Evolutionary conservation across 2,888 invertebrate species (phyloP), one percentile per base, ranked within the genome.

Genomic region (Drosophila hamatofila): DNA sequence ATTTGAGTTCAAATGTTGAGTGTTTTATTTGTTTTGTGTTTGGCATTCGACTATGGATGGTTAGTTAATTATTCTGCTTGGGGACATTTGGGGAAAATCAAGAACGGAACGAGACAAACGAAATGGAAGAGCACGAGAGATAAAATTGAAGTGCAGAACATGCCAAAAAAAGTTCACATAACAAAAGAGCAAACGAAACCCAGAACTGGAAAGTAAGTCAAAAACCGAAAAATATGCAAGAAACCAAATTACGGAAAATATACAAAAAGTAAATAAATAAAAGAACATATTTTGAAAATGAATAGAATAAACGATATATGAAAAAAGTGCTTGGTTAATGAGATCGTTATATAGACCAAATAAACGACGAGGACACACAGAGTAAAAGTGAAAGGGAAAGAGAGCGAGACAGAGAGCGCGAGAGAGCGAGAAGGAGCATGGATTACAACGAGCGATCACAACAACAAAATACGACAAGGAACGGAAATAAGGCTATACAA

Each of bases 1-100:
- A 70, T 72, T 55, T 21, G 42, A 21, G 55, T 54, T 57, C 48
- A 51, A 57, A 33, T 58, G 23, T 46, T 44, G 37, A 62, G 39
- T 58, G 23, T 44, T 33, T 54, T 12, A 54, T 23, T 57, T 54
- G 18, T 14, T 49, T 39, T 65, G 37, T 55, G 35, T 61, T 27
- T 69, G 46, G 52, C 59, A 42, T 67, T 64, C 44, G 56, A 71
- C 54, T 55, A 42, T 39, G 37, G 37, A 25, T 65, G 41, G 57
- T 55, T 69, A 42, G 58, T 33, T 64, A 33, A 39, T 60, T 59
- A 62, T 63, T 74, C 74, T 78, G 78, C 73, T 74, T 62, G 54
- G 65, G 74, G 54, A 60, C 55, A 52, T 63, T 66, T 64, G 21
- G n/a, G 23, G 3, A 66, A 78, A 72, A 46, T 51, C n/a, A 79